Conservation (phyloP, 2,888 invertebrate species). For the Hirtodrosophila cameraria region DNA sequence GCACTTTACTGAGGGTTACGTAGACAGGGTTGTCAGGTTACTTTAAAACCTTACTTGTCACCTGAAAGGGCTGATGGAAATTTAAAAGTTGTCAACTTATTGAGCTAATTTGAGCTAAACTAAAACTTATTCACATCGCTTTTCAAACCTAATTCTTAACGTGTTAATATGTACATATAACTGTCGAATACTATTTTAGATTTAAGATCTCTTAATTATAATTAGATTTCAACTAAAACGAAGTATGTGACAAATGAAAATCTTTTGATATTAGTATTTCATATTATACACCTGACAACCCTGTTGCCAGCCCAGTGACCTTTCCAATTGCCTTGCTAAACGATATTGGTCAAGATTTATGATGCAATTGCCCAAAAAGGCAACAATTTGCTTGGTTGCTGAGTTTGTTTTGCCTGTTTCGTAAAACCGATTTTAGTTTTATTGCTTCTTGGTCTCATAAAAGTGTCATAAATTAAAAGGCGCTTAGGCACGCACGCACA, state of each 20-base stretch:
- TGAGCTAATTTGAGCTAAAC: no score
- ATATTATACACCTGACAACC: constrained; percentile 8
- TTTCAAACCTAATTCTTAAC: no score
- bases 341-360: constrained; percentile 74
- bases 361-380: constrained; percentile 72
- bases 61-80: no score
- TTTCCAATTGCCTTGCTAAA: constrained; percentile 42
- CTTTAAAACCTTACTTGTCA: neutral
- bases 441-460: constrained; percentile 73
- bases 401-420: constrained; percentile 58
- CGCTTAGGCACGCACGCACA: constrained; percentile 65
- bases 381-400: constrained; percentile 32
- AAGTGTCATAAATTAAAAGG: constrained; percentile 82
- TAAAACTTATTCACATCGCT: no score
- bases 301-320: constrained; percentile 40
- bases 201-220: no score
- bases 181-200: no score
- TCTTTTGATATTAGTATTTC: no score
- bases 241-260: no score
- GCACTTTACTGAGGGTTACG: constrained; percentile 38
- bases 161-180: no score
- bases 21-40: constrained; percentile 26
- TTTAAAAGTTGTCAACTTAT: no score
- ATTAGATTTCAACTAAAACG: no score
- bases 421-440: constrained; percentile 64